These are phyloP conservation scores for Drosophila nigricruria DNA, from an alignment of 2,888 invertebrate species.

Conservation along the genomic window DNA sequence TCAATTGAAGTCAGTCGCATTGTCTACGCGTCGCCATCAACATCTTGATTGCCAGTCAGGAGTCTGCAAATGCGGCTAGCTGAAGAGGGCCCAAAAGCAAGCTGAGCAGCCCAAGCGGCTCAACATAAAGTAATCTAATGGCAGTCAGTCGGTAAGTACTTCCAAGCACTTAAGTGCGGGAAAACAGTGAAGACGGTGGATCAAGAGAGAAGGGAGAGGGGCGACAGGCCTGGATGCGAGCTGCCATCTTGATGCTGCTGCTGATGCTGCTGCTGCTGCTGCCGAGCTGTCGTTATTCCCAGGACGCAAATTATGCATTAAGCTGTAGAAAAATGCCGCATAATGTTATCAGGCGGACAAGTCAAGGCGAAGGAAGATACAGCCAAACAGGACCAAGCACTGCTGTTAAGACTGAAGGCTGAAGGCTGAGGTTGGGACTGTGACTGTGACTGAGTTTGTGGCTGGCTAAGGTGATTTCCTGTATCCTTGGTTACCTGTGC, in stretches of 20 bases:
- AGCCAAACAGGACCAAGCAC: constrained; percentile 4
- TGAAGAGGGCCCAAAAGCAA: constrained; percentile 39
- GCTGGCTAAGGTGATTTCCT: constrained; percentile 50
- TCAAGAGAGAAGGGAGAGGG: neutral
- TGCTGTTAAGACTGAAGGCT: neutral
- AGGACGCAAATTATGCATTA: constrained; percentile 80
- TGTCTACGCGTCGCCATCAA: constrained; percentile 50
- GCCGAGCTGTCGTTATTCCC: constrained; percentile 61
- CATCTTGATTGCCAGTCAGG: constrained; percentile 52
- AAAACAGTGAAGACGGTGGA: neutral
- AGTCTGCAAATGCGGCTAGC: constrained; percentile 22
- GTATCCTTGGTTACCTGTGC: constrained; percentile 21
- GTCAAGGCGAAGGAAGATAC: constrained; percentile 17
- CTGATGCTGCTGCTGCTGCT: constrained; percentile 2
- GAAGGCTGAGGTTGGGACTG: neutral
- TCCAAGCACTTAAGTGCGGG: constrained; percentile 56
- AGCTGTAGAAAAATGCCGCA: constrained; percentile 77
- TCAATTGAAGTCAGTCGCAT: constrained; percentile 41
- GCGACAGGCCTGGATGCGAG: constrained; percentile 3
- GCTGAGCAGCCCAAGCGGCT: constrained; percentile 49
- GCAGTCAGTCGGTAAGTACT: constrained; percentile 69
- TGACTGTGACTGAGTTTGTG: neutral
- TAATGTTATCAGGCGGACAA: constrained; percentile 67
- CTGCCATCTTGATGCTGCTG: constrained; percentile 36
- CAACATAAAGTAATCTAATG: constrained; percentile 73